A percentile compares a stretch with the other conserved stretches of the same genome.
phyloP scores from a whole-genome alignment of 2,113 vertebrate species.

The Silurus asotus region DNA sequence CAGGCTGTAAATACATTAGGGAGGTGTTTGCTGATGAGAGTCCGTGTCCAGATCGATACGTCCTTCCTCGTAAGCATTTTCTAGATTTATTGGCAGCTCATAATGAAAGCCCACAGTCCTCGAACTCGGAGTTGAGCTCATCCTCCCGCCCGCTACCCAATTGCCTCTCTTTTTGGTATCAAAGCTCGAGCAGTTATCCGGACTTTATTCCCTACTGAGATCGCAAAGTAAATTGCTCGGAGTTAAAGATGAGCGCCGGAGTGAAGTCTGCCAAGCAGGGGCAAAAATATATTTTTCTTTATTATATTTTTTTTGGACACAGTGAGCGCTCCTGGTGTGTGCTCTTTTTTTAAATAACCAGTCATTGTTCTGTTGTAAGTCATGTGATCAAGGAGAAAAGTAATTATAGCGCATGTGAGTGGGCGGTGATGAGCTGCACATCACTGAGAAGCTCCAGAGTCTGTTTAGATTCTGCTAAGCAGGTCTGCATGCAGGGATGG shows the following conservation, averaged over 20 bases:
- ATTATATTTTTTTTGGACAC: not conserved
- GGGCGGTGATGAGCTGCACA: not conserved
- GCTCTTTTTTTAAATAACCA: not conserved
- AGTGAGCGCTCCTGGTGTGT: not conserved
- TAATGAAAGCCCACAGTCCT: slow-evolving; percentile 61
- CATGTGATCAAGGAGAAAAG: slow-evolving; percentile 30
- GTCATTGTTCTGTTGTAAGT: not conserved
- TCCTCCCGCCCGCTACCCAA: slow-evolving; percentile 38
- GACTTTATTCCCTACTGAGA: slow-evolving; percentile 19
- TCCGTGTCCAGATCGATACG: slow-evolving; percentile 58
- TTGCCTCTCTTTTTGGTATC: not conserved
- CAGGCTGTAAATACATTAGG: slow-evolving; percentile 58
- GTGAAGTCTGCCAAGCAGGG: not conserved
- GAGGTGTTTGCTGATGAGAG: slow-evolving; percentile 60
- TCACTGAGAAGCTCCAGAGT: not conserved
- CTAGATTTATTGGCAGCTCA: slow-evolving; percentile 56
- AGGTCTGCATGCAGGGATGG: not conserved
- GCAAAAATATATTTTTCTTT: no score
- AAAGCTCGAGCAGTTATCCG: not conserved
- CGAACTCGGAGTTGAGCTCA: slow-evolving; percentile 51
- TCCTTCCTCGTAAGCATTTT: slow-evolving; percentile 63
- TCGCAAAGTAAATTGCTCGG: slow-evolving; percentile 29
- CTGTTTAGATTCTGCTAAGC: not conserved
- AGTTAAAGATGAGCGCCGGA: slow-evolving; percentile 26
- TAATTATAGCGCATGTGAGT: not conserved